Evolutionary conservation across 2,797 vertebrate species (phyloP).

Genomic region (Myripristis jacobus): DNA sequence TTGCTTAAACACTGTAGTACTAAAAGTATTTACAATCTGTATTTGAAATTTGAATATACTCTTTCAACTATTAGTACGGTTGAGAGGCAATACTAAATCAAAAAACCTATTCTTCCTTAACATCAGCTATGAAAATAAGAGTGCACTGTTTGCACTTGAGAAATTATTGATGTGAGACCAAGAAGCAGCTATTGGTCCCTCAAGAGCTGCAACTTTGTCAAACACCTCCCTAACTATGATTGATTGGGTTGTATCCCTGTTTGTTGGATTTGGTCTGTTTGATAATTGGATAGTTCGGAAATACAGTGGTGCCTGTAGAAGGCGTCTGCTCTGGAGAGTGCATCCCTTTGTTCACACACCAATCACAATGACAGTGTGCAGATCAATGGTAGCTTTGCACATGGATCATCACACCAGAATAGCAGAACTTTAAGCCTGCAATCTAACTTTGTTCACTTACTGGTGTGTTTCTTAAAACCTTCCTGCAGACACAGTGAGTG

Average conservation of each 20-base stretch:
- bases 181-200: constrained; percentile 42
- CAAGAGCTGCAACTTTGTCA: constrained; percentile 62
- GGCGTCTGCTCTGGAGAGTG: constrained; percentile 56
- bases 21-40: too few species aligned
- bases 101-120: constrained; percentile 14
- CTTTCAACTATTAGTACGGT: constrained; percentile 19
- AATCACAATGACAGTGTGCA: constrained; percentile 65
- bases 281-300: constrained; percentile 52
- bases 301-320: constrained; percentile 36
- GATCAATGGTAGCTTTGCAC: constrained; percentile 18
- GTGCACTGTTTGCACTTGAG: constrained; percentile 43
- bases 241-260: constrained; percentile 54
- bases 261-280: constrained; percentile 66
- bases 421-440: constrained; percentile 26
- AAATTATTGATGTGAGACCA: constrained; percentile 64
- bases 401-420: constrained; percentile 5
- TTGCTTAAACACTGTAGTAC: background rate
- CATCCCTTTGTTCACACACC: constrained; percentile 59
- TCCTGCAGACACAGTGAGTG: too few species aligned
- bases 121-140: constrained; percentile 4
- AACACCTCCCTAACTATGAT: constrained; percentile 61
- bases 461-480: background rate
- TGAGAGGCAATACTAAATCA: background rate
- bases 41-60: background rate
- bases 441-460: constrained; percentile 16